Evolutionary conservation across 2,888 invertebrate genomes (phyloP), one percentile per base, ranked within the genome.

Genomic region (Dolichomitus sp.): DNA sequence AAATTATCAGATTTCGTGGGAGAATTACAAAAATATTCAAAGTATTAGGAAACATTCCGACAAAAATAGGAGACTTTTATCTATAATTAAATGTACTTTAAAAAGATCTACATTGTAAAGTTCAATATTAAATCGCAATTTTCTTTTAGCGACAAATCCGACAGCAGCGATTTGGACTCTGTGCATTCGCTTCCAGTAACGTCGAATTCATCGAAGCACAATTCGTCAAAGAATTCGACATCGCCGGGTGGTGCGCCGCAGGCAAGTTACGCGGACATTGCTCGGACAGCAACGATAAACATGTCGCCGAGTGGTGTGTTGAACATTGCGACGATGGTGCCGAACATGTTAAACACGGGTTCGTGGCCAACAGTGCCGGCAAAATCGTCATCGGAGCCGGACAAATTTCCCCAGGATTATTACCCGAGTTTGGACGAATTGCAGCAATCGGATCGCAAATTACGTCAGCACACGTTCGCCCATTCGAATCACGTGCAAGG

Each of bases 221-320:
- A 90, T 88, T 87, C 90, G 54, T 91, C 90, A 6, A 92, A 93
- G 86, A 89, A 88, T 65, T 84, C 93, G 88, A 85, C 90, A 86
- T 88, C 93, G 86, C 88, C 94, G 89, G 88, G 94, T 90, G 93
- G 93, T 76, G 93, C 95, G 50, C 95, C 95, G 14, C 95, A 94
- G 89, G 96, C 95, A 61, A 97, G 97, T 14, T 98, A 98, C 94
- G 98, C 98, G 0, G 98, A 97, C 90, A 98, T 98, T 89, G 97
- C 97, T 70, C 95, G 96, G 87, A 95, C 94, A 89, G 94, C 94
- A 17, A 92, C 92, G 27, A 91, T 93, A 30, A 93, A 93, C 66
- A 90, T 92, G 84, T 88, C 92, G 19, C 88, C 91, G 11, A 91
- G 85, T 78, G 88, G 91, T 6, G 90, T 90, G 52, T 80, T 92